Evolutionary conservation across 2,113 vertebrate genomes (phyloP).

Genomic region (Colinus virginianus): DNA sequence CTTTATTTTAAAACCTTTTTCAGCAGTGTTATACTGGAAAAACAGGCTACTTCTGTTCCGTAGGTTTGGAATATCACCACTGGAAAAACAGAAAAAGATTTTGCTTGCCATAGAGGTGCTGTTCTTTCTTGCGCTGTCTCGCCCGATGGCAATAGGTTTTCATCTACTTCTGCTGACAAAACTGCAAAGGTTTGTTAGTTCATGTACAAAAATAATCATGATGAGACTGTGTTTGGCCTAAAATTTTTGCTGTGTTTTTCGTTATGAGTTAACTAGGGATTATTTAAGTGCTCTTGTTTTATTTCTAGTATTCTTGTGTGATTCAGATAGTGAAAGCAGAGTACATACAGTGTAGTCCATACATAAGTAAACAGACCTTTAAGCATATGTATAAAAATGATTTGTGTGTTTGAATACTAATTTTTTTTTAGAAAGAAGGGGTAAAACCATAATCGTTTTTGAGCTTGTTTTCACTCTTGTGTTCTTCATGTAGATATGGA

Average conservation of each 20-base stretch:
- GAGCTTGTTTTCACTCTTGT: background rate
- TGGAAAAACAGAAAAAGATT: slow-evolving; percentile 83
- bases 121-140: slow-evolving; percentile 92
- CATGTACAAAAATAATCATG: background rate
- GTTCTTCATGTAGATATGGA: slow-evolving; percentile 86
- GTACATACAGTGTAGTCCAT: background rate
- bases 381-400: background rate
- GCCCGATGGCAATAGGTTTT: slow-evolving; percentile 83
- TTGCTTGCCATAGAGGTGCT: slow-evolving; percentile 85
- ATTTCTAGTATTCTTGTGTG: background rate
- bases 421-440: background rate
- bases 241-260: background rate
- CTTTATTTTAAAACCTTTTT: background rate
- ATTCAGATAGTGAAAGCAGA: background rate
- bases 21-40: background rate
- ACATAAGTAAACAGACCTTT: background rate
- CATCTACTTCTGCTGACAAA: slow-evolving; percentile 91
- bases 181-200: slow-evolving; percentile 88
- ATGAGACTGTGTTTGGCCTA: background rate
- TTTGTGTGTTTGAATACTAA: background rate
- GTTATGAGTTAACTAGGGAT: background rate
- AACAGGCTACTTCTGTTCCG: background rate
- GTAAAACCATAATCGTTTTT: background rate
- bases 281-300: background rate
- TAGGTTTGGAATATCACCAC: slow-evolving; percentile 88